Evolutionary conservation across 2,888 invertebrate species (phyloP).

Genomic region (Orthonychiurus folsomi): DNA sequence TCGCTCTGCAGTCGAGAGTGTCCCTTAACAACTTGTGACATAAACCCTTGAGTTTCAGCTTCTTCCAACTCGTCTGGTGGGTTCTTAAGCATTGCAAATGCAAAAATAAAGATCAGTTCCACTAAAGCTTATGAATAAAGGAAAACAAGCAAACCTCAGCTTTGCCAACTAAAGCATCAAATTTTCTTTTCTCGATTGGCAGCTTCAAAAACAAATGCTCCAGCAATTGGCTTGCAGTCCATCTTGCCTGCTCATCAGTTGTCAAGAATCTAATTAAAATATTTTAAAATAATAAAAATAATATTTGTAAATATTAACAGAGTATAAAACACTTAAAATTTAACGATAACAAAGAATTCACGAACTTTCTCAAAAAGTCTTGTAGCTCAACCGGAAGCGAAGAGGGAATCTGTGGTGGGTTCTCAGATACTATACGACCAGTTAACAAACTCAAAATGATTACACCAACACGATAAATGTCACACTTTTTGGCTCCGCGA

Average conservation of each 20-base stretch:
- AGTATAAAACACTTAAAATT: background rate
- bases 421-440: conserved; percentile 49
- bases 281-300: too few species aligned
- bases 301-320: background rate
- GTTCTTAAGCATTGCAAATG: background rate
- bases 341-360: too few species aligned
- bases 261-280: background rate
- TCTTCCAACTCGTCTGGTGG: conserved; percentile 9
- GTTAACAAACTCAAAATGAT: conserved; percentile 58
- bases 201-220: conserved; percentile 63
- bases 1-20: conserved; percentile 69
- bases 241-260: conserved; percentile 50
- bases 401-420: conserved; percentile 52
- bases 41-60: conserved; percentile 43
- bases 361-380: conserved; percentile 63
- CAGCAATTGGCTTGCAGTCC: conserved; percentile 65
- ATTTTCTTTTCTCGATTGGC: conserved; percentile 46
- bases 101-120: too few species aligned
- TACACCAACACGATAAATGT: conserved; percentile 63
- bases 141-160: too few species aligned
- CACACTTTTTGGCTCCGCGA: conserved; percentile 57
- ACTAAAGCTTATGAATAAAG: too few species aligned
- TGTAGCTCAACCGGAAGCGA: conserved; percentile 54
- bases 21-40: conserved; percentile 45
- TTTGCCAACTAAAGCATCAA: background rate